Evolutionary conservation across 2,888 invertebrate genomes (phyloP).

Genomic region (Coelopa pilipes): DNA sequence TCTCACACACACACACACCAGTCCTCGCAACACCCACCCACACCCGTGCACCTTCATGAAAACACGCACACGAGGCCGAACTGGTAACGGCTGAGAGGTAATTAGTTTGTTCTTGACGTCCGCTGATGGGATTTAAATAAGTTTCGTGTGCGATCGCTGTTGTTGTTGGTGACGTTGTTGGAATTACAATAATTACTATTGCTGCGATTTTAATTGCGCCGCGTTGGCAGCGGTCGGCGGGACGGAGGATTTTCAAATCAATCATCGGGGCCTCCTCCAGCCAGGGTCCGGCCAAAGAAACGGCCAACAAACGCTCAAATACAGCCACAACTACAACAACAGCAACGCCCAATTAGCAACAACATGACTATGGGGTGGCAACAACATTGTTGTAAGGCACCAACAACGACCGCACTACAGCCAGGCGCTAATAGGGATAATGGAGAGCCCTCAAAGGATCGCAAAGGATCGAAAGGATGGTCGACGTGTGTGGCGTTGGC

Average conservation of each 20-base stretch:
- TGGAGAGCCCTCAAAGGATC: slow-evolving; percentile 15
- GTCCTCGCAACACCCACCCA: neutral
- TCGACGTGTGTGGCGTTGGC: slow-evolving; percentile 46
- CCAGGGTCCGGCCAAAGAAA: no score
- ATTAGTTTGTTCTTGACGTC: slow-evolving; percentile 29
- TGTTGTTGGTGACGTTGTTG: no score
- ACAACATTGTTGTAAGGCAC: no score
- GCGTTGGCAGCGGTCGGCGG: neutral
- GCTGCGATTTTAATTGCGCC: neutral
- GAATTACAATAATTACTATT: no score
- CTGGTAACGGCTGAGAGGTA: neutral
- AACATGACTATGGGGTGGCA: no score
- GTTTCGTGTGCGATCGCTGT: neutral
- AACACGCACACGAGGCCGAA: neutral
- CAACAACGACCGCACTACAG: no score
- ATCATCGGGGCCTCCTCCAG: no score
- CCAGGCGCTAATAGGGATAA: slow-evolving; percentile 19
- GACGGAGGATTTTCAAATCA: neutral
- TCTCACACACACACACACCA: neutral
- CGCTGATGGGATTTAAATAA: slow-evolving; percentile 9
- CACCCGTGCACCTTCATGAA: neutral
- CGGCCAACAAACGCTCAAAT: no score
- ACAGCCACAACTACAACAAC: no score
- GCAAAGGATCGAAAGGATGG: slow-evolving; percentile 13
- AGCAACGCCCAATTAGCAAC: no score